phyloP scores from a whole-genome alignment of 2,888 invertebrate genomes.

The Mythimna lalbum region DNA sequence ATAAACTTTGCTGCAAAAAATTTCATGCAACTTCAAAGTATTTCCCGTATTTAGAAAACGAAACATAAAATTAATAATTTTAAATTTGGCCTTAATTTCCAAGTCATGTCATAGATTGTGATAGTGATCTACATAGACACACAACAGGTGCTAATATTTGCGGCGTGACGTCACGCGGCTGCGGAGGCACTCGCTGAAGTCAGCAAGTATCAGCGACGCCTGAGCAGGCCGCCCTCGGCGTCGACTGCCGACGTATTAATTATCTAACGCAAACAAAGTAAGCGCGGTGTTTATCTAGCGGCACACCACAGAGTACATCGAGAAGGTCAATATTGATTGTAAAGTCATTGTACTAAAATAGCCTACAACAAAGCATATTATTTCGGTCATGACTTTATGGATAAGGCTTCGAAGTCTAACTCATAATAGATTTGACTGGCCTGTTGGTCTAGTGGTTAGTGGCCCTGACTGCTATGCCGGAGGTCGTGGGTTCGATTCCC shows the following conservation, averaged over 20 bases:
- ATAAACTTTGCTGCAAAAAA: not conserved
- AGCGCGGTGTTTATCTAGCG: slow-evolving; percentile 61
- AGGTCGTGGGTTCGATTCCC: too few relatives aligned
- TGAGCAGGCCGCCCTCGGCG: slow-evolving; percentile 28
- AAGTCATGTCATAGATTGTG: slow-evolving; percentile 21
- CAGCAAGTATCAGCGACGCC: slow-evolving; percentile 38
- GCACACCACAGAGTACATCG: not conserved
- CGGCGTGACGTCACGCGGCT: slow-evolving; percentile 30
- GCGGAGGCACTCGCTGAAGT: slow-evolving; percentile 28
- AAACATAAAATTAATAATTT: not conserved
- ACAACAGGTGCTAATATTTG: slow-evolving; percentile 42
- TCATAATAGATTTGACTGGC: too few relatives aligned
- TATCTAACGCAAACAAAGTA: slow-evolving; percentile 77
- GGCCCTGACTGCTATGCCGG: too few relatives aligned
- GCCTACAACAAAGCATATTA: too few relatives aligned
- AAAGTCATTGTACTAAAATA: too few relatives aligned
- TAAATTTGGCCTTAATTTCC: not conserved
- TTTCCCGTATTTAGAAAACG: not conserved
- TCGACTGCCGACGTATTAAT: slow-evolving; percentile 72
- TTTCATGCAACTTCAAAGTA: not conserved
- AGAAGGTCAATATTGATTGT: slow-evolving; percentile 21
- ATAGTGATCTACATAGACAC: slow-evolving; percentile 39
- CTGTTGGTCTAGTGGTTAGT: too few relatives aligned
- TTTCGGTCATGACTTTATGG: too few relatives aligned
- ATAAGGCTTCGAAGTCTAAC: too few relatives aligned